Percentiles rank a stretch among this genome's conserved stretches.
phyloP scores from a whole-genome alignment of 2,888 invertebrate genomes.

The Lasius fuliginosus region DNA sequence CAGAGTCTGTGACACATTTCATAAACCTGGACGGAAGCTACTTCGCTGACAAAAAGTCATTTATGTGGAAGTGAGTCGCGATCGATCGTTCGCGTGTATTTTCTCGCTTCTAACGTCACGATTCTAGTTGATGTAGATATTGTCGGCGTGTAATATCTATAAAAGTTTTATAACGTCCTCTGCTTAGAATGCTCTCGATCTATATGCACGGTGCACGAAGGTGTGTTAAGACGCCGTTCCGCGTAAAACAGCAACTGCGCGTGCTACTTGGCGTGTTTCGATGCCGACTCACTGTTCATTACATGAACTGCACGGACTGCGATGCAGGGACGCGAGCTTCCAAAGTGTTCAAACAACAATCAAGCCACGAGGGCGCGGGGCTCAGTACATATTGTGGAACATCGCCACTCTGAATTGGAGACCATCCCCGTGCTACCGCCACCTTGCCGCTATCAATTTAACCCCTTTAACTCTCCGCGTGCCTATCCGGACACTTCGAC shows the following conservation, averaged over 20 bases:
- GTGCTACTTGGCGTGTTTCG: constrained; percentile 22
- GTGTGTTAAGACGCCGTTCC: background rate
- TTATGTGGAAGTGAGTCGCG: constrained; percentile 34
- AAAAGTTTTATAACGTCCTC: background rate
- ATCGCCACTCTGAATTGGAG: constrained; percentile 70
- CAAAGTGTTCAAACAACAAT: constrained; percentile 80
- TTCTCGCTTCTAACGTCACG: constrained; percentile 27
- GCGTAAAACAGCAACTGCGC: constrained; percentile 19
- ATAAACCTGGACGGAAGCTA: constrained; percentile 39
- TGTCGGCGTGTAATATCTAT: constrained; percentile 1
- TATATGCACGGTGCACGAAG: background rate
- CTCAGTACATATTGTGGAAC: constrained; percentile 78
- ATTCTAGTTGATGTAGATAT: constrained; percentile 23
- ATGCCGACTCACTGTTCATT: constrained; percentile 68
- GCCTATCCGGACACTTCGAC: constrained; percentile 67
- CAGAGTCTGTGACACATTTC: constrained; percentile 44
- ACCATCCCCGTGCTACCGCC: constrained; percentile 25
- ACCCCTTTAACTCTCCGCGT: constrained; percentile 73
- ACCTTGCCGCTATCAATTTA: constrained; percentile 62
- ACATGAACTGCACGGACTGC: constrained; percentile 56
- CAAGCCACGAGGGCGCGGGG: constrained; percentile 70
- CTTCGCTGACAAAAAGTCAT: constrained; percentile 44
- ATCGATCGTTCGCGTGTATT: constrained; percentile 32
- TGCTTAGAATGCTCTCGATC: background rate
- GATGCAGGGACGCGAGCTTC: constrained; percentile 53